A percentile compares a stretch with the other conserved stretches of the same genome.
Evolutionary conservation across 2,888 invertebrate genomes (phyloP).

Genomic region (Arrhopalites spinosus): DNA sequence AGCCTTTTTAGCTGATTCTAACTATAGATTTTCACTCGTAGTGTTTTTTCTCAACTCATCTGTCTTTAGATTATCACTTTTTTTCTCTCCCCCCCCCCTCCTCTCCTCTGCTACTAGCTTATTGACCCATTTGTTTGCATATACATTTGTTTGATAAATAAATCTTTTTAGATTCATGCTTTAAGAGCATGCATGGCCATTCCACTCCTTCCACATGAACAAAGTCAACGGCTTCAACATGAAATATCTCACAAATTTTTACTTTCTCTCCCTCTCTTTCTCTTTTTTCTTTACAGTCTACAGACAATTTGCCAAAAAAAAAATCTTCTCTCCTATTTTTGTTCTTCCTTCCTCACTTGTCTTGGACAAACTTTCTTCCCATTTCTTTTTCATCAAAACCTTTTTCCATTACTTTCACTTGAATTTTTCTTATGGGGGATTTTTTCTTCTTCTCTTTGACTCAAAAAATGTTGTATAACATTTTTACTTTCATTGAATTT

Average conservation of each 20-base stretch:
- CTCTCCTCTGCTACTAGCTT: conserved; percentile 22
- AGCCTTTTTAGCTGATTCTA: not conserved
- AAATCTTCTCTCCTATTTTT: not conserved
- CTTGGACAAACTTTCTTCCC: not conserved
- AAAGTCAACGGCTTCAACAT: not conserved
- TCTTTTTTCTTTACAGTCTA: not conserved
- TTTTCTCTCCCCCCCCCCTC: not conserved
- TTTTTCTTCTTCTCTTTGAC: not conserved
- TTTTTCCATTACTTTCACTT: too few species aligned
- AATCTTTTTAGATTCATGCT: conserved; percentile 30
- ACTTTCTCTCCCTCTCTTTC: not conserved
- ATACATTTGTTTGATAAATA: conserved; percentile 35
- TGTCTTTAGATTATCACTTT: conserved; percentile 35
- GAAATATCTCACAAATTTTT: conserved; percentile 15
- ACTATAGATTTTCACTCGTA: not conserved
- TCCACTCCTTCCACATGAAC: conserved; percentile 8
- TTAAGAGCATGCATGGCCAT: conserved; percentile 8
- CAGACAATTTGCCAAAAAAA: conserved; percentile 1
- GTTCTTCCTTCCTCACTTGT: not conserved
- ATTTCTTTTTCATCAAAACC: not conserved
- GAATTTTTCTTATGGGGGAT: too few species aligned
- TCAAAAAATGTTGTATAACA: too few species aligned
- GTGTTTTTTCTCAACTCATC: conserved; percentile 18
- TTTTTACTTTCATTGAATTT: too few species aligned
- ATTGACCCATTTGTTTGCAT: conserved; percentile 36